Percentiles rank a stretch among this genome's conserved stretches.
Evolutionary conservation across 1,140 invertebrate genomes (phyloP).

Genomic region (Papilio glaucus): DNA sequence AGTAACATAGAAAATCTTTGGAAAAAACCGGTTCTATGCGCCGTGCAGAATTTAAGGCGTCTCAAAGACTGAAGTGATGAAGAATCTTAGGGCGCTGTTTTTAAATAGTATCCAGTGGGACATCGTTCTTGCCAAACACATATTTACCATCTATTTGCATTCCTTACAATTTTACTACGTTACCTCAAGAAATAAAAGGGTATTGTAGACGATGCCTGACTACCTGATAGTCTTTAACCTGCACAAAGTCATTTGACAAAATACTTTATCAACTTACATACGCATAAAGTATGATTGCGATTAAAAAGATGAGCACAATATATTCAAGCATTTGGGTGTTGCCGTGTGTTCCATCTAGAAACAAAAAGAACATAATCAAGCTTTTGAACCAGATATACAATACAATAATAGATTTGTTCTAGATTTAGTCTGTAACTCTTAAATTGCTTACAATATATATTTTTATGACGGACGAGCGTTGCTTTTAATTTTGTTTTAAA

Average conservation of each 20-base stretch:
- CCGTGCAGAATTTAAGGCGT: no score
- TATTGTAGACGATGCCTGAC: no score
- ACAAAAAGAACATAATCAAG: background rate
- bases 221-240: no score
- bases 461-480: background rate
- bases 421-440: background rate
- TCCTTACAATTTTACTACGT: no score
- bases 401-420: background rate
- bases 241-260: background rate
- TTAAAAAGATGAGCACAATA: slow-evolving; percentile 42
- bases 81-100: no score
- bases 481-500: background rate
- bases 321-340: slow-evolving; percentile 46
- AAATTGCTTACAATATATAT: background rate
- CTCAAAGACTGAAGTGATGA: no score
- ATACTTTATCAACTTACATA: slow-evolving; percentile 43
- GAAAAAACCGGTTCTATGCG: no score
- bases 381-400: background rate
- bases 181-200: no score
- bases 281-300: slow-evolving; percentile 42
- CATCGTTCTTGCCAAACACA: no score
- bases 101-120: no score
- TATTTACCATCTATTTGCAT: no score
- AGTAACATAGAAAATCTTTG: no score
- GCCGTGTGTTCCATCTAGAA: slow-evolving; percentile 36